Base-by-base conservation (phyloP, 2,113 vertebrate species). In the Neotoma lepida region DNA sequence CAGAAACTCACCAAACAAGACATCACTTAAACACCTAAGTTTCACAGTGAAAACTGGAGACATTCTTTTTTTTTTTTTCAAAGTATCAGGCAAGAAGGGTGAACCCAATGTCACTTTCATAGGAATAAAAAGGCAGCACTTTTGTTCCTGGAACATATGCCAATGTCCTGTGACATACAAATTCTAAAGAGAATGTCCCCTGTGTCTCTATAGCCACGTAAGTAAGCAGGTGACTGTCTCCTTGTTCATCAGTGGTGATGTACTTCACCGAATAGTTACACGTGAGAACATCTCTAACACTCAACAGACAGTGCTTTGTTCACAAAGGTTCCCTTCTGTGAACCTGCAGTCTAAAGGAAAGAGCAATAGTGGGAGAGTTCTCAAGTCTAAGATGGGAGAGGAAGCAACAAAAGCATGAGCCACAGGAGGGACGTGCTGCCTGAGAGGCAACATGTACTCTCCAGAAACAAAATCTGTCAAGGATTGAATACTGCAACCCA, bases 371-470 rank as follows among this genome's bases (percentile, higher is more conserved):
- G 24, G 88, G 18, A 51, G 84, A 18, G 5, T 15, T 18, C 22
- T 8, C 26, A 2, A 8, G 41, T 15, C 24, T 18, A 4, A 28
- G 46, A 39, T 9, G 26, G 6, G 24, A 4, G 9, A 41, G 28
- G 24, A 26, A 49, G 14, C 2, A 0, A 5, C 6, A n/a, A 24
- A 8, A 7, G 17, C 1, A 0, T 0, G 13, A 1, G 15, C 24
- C 76, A 9, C 2, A 1, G 2, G 73, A 39, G 0, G 1, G 17
- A 46, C 6, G 28, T 4, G 8, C 22, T 58, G 66, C 28, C 64
- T 30, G 4, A 13, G 54, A 20, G 12, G 41, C 35, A 17, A 9
- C 0, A 2, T 9, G 8, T 24, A 22, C 8, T 51, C 28, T n/a
- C 4, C 0, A 0, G 58, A 78, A 56, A 78, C 15, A 28, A 33